Base-by-base conservation (phyloP, 2,797 vertebrate genomes). In the Chlorospingus flavigularis region DNA sequence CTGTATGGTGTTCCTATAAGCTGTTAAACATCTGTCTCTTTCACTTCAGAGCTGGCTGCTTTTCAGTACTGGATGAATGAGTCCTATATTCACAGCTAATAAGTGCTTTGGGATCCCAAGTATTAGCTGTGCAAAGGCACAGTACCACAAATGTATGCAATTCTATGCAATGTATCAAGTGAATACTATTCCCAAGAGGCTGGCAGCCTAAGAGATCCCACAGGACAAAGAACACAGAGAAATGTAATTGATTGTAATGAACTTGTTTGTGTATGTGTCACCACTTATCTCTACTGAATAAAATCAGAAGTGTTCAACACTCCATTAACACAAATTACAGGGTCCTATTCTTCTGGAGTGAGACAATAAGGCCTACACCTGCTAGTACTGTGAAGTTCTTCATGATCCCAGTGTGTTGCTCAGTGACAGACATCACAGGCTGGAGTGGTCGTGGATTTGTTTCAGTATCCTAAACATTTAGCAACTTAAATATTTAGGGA, bases 281-380 rank as follows among this genome's bases (percentile, higher is more conserved):
- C 88, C 66, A 57, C 94, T 97, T 94, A 85, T 94, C 91, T 95
- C 88, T 83, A 4, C 90, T 95, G 96, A 94, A 94, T 94, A 92
- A 94, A 95, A 92, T 92, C 87, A 94, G 91, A 88, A 95, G 85
- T 88, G 92, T 91, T 96, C 94, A 96, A 92, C 94, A 95, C 89
- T 94, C 90, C 94, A 97, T 96, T 96, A 96, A 96, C 71, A 84
- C 88, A 95, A 95, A 96, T 96, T 96, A 86, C 50, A 94, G 94
- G 90, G 88, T 95, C 90, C 79, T 85, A 13, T 84, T 94, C 85
- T 93, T 94, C 60, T 96, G 79, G 55, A 91, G 66, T 9, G 66
- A 84, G 62, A 96, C 94, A 94, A 94, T 95, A 84, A 92, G 63
- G 70, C 70, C 65, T 86, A 91, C 92, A 94, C 94, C 95, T 97